Conservation (phyloP, 2,113 vertebrate genomes). For the Callaeas wilsoni region DNA sequence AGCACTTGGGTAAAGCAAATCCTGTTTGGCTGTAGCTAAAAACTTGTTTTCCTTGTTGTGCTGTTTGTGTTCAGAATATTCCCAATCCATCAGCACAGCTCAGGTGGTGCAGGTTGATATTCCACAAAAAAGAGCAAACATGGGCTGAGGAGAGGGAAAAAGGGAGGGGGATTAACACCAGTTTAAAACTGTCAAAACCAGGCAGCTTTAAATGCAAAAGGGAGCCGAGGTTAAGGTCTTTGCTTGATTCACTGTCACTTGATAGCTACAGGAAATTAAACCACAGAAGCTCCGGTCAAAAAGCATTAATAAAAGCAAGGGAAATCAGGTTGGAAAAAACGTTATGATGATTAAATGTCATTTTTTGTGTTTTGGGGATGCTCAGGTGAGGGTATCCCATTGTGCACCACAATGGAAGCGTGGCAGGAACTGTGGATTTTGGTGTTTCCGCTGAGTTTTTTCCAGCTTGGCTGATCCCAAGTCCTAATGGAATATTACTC, state of each 20-base stretch:
- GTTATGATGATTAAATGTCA: background rate
- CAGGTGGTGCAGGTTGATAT: background rate
- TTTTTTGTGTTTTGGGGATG: background rate
- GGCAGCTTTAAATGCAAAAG: constrained; percentile 55
- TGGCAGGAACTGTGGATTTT: background rate
- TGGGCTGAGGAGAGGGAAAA: background rate
- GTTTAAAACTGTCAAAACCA: constrained; percentile 52
- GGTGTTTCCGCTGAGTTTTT: background rate
- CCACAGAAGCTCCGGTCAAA: constrained; percentile 35
- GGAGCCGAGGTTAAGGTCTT: constrained; percentile 49
- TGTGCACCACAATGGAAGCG: background rate
- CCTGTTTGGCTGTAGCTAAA: background rate
- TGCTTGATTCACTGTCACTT: constrained; percentile 68
- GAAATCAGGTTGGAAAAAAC: constrained; percentile 4
- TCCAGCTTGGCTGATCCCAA: background rate
- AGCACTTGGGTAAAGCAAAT: background rate
- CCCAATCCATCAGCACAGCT: background rate
- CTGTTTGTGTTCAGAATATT: background rate
- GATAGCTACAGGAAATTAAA: constrained; percentile 76
- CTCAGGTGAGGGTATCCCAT: background rate
- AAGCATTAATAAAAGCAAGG: constrained; percentile 58
- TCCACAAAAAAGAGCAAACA: background rate
- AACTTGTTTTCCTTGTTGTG: background rate
- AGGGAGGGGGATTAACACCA: constrained; percentile 13
- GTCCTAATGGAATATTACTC: background rate